A percentile compares a stretch with the other conserved stretches of the same genome.
Conservation (phyloP, 2,888 invertebrate species). For the Pollenia amentaria region DNA sequence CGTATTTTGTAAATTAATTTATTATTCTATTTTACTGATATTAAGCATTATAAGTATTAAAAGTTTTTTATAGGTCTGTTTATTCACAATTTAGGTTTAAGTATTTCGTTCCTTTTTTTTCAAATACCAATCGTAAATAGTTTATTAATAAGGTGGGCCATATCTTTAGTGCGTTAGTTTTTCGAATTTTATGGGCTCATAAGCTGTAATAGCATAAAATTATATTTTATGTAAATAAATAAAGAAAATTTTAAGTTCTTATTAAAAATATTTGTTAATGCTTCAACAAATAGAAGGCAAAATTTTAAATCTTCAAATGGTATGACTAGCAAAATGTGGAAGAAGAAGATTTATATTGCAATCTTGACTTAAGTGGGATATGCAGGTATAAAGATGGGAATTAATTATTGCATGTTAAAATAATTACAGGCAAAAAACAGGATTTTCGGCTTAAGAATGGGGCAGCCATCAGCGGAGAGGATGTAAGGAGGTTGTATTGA, state of each 20-base stretch:
- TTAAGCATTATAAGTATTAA: not conserved
- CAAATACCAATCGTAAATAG: not conserved
- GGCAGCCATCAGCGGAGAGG: too few relatives aligned
- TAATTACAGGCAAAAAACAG: too few relatives aligned
- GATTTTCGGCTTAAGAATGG: too few relatives aligned
- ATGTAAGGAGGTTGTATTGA: too few relatives aligned
- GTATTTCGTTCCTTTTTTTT: not conserved
- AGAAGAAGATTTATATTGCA: too few relatives aligned
- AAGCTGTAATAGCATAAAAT: conserved; percentile 8
- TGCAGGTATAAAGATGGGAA: too few relatives aligned
- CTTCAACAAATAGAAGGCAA: too few relatives aligned
- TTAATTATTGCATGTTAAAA: too few relatives aligned
- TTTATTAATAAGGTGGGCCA: conserved; percentile 4
- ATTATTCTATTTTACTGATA: conserved; percentile 74
- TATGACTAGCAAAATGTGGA: too few relatives aligned
- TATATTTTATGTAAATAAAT: conserved; percentile 19
- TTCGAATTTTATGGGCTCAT: not conserved
- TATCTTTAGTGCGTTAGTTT: conserved; percentile 15
- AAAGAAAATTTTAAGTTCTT: not conserved
- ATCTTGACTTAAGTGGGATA: too few relatives aligned
- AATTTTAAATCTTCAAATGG: too few relatives aligned
- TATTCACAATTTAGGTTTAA: not conserved
- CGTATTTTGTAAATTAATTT: conserved; percentile 71
- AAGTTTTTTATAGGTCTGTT: not conserved
- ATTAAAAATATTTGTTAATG: too few relatives aligned